Conservation (phyloP, 2,888 invertebrate species). For the Drosophila cognata region DNA sequence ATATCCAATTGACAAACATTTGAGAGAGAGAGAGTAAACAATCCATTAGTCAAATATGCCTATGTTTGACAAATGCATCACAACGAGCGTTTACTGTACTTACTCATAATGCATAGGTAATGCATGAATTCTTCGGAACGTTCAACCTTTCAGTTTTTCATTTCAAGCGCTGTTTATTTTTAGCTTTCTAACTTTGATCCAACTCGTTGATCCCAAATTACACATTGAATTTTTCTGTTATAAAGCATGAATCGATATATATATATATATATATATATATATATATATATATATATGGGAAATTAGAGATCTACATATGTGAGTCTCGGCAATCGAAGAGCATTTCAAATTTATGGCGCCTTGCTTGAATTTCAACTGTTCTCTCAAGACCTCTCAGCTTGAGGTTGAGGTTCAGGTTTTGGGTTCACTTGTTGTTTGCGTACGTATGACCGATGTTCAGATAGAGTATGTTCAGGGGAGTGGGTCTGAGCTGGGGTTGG, state of each 20-base stretch:
- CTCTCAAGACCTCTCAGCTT: slow-evolving; percentile 6
- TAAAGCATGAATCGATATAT: neutral
- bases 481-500: rapidly evolving
- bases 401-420: neutral
- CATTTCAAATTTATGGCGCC: slow-evolving; percentile 15
- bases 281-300: neutral
- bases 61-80: neutral
- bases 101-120: neutral
- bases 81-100: slow-evolving; percentile 10
- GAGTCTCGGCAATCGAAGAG: neutral
- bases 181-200: neutral
- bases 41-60: neutral
- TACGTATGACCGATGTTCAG: neutral
- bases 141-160: neutral
- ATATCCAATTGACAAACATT: neutral
- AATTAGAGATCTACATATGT: neutral
- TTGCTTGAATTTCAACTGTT: neutral
- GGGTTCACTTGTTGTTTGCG: slow-evolving; percentile 26
- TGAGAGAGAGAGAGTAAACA: neutral
- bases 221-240: neutral
- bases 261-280: neutral
- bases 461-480: neutral
- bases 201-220: neutral
- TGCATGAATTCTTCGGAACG: too few relatives aligned
- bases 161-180: slow-evolving; percentile 24